phyloP scores from a whole-genome alignment of 1,140 invertebrate species.

The Drosophila malerkotliana region DNA sequence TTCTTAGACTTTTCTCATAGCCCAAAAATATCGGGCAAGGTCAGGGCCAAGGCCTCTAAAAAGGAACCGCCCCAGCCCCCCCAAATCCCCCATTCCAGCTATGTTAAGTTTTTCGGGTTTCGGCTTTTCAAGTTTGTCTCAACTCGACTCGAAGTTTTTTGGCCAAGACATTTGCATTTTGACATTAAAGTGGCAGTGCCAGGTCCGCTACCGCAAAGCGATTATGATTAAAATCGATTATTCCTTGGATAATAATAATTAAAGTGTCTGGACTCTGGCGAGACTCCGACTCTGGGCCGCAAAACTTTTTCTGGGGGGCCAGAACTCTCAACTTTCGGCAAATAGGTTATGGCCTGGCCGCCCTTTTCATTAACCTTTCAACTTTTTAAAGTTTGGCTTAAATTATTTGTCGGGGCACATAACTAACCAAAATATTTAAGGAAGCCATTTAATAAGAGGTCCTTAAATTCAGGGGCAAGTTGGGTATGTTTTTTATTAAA shows the following conservation, averaged over 20 bases:
- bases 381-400: background rate
- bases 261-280: conserved; percentile 27
- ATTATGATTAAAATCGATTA: conserved; percentile 35
- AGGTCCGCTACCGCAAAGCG: background rate
- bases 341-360: background rate
- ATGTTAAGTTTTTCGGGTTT: conserved; percentile 18
- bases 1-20: conserved; percentile 66
- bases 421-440: background rate
- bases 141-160: conserved; percentile 5
- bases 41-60: conserved; percentile 68
- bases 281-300: background rate
- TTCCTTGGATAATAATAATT: conserved; percentile 31
- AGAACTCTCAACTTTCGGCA: background rate
- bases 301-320: conserved; percentile 1
- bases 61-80: background rate
- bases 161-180: conserved; percentile 33
- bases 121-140: conserved; percentile 20
- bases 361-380: background rate
- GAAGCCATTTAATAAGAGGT: too few relatives aligned
- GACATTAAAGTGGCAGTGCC: conserved; percentile 30
- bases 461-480: too few relatives aligned
- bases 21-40: conserved; percentile 78
- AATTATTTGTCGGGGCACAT: background rate
- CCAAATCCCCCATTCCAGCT: background rate
- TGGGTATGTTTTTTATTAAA: too few relatives aligned